phyloP scores from a whole-genome alignment of 2,888 invertebrate species.

The Noctua janthina region DNA sequence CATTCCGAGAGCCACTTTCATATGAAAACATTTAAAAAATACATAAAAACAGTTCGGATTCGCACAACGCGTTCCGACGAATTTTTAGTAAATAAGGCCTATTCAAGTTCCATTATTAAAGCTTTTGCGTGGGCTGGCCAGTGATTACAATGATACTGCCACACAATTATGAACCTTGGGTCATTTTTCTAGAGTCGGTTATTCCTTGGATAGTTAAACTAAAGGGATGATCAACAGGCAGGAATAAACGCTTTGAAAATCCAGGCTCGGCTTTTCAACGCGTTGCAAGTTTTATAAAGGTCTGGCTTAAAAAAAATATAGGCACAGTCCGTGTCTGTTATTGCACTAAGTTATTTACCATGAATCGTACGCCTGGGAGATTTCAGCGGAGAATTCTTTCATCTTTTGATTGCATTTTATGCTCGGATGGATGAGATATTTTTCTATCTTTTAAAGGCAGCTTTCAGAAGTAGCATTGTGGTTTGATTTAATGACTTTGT shows the following conservation, averaged over 20 bases:
- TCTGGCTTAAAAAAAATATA: slow-evolving; percentile 60
- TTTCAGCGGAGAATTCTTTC: slow-evolving; percentile 41
- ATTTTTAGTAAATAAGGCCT: slow-evolving; percentile 59
- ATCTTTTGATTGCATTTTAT: slow-evolving; percentile 41
- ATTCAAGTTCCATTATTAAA: slow-evolving; percentile 68
- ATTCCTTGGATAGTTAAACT: slow-evolving; percentile 25
- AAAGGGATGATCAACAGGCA: slow-evolving; percentile 72
- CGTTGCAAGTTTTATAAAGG: slow-evolving; percentile 57
- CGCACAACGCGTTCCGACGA: slow-evolving; percentile 30
- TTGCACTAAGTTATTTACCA: slow-evolving; percentile 58
- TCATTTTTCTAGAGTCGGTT: slow-evolving; percentile 28
- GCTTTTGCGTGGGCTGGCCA: slow-evolving; percentile 55
- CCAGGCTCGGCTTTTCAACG: slow-evolving; percentile 55
- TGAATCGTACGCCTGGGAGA: slow-evolving; percentile 35
- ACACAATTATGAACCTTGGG: slow-evolving; percentile 40
- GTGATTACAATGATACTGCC: slow-evolving; percentile 57
- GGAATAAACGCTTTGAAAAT: slow-evolving; percentile 65
- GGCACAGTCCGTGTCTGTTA: slow-evolving; percentile 42
- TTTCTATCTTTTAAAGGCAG: slow-evolving; percentile 1
- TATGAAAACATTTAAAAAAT: slow-evolving; percentile 46
- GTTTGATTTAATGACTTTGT: slow-evolving; percentile 23
- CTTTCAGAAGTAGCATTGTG: background rate
- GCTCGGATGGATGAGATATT: slow-evolving; percentile 22
- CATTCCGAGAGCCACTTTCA: slow-evolving; percentile 20
- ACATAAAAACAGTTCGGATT: slow-evolving; percentile 38